Conservation (phyloP, 2,797 vertebrate species). For the Pseudotriccus pelzelni region DNA sequence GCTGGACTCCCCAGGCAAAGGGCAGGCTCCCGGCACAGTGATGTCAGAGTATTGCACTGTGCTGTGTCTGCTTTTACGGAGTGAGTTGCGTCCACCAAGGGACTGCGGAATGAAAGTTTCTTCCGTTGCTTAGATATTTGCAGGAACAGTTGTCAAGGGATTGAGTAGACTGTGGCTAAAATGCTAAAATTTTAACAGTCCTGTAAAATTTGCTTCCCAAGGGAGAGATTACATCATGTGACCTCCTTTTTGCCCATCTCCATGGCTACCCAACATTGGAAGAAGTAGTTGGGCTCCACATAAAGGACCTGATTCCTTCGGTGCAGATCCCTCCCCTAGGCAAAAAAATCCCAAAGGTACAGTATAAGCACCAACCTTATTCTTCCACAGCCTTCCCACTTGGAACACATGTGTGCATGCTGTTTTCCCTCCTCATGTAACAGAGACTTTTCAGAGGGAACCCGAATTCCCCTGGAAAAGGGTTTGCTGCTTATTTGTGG, state of each 20-base stretch:
- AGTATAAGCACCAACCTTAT: background rate
- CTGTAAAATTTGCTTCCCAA: slow-evolving; percentile 54
- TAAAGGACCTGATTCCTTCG: slow-evolving; percentile 87
- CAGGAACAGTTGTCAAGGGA: background rate
- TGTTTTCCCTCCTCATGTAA: background rate
- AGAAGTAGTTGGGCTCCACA: slow-evolving; percentile 79
- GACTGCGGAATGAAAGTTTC: background rate
- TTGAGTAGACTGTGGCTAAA: background rate
- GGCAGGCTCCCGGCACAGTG: background rate
- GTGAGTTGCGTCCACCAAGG: background rate
- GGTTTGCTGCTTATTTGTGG: background rate
- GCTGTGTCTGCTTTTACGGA: background rate
- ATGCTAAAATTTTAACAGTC: background rate
- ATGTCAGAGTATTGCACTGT: background rate
- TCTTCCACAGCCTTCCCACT: background rate
- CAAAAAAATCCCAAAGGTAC: slow-evolving; percentile 84
- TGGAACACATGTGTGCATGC: background rate
- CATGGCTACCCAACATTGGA: slow-evolving; percentile 82
- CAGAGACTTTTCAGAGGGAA: background rate
- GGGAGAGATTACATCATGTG: slow-evolving; percentile 86
- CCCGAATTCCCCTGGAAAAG: background rate
- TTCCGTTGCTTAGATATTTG: background rate
- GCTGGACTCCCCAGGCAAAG: background rate
- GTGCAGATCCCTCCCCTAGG: slow-evolving; percentile 83
- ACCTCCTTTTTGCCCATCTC: slow-evolving; percentile 86